Conservation (phyloP, 2,888 invertebrate genomes). For the Oscheius onirici region DNA sequence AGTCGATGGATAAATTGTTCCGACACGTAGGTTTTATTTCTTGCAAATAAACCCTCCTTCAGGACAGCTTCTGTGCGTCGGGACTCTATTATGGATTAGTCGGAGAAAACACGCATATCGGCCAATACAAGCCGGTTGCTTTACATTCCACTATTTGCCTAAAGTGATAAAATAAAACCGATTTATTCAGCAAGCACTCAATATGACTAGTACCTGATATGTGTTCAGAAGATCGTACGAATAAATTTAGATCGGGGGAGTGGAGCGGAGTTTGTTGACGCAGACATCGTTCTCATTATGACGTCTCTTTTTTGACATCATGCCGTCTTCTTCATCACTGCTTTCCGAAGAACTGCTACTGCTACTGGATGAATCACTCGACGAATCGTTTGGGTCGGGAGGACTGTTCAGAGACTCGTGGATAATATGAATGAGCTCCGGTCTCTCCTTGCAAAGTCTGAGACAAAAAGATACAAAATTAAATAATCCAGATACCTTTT, state of each 20-base stretch:
- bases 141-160: conserved; percentile 59
- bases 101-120: conserved; percentile 53
- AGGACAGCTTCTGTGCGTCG: conserved; percentile 64
- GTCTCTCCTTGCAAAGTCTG: conserved; percentile 49
- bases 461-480: neutral
- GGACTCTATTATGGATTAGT: conserved; percentile 64
- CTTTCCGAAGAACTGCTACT: conserved; percentile 39
- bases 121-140: conserved; percentile 59
- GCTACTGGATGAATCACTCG: conserved; percentile 48
- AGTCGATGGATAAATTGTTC: conserved; percentile 56
- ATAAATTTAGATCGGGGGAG: neutral
- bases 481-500: conserved; percentile 40
- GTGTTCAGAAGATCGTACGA: neutral
- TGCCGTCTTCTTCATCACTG: conserved; percentile 17
- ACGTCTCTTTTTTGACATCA: neutral
- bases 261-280: neutral
- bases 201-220: neutral
- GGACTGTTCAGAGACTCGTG: conserved; percentile 30
- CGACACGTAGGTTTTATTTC: conserved; percentile 47
- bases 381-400: conserved; percentile 27
- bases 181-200: conserved; percentile 1
- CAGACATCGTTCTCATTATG: neutral
- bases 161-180: conserved; percentile 38
- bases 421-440: conserved; percentile 51
- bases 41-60: conserved; percentile 23